A percentile compares a stretch with the other conserved stretches of the same genome.
phyloP scores from a whole-genome alignment of 2,113 vertebrate species.

The Calyptommatus sinebrachiatus region DNA sequence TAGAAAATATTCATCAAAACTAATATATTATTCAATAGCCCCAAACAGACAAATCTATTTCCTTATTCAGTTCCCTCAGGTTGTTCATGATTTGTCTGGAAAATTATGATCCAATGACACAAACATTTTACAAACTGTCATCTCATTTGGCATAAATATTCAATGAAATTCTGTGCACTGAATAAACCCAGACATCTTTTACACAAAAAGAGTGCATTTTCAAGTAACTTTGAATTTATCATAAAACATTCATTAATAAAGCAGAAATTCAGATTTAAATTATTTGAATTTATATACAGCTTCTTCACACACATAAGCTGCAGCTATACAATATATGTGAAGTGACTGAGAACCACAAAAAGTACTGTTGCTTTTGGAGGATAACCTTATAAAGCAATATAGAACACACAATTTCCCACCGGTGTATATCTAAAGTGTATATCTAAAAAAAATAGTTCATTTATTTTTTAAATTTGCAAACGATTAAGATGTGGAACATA shows the following conservation, averaged over 20 bases:
- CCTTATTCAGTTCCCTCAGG: not conserved
- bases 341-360: not conserved
- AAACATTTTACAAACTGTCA: conserved; percentile 1
- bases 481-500: not conserved
- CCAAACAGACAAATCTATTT: not conserved
- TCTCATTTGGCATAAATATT: conserved; percentile 1
- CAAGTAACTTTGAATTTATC: not conserved
- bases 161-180: not conserved
- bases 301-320: not conserved
- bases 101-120: not conserved
- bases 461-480: not conserved
- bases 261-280: not conserved
- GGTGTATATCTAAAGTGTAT: too few relatives aligned
- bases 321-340: not conserved
- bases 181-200: conserved; percentile 1
- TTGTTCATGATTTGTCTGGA: not conserved
- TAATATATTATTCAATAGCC: not conserved
- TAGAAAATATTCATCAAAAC: not conserved
- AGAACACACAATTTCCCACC: not conserved
- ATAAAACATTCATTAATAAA: not conserved
- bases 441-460: not conserved
- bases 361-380: not conserved
- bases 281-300: not conserved
- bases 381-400: not conserved
- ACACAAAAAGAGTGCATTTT: not conserved